Base-by-base conservation (phyloP, 2,113 vertebrate genomes). In the Rousettus leschenaultii region DNA sequence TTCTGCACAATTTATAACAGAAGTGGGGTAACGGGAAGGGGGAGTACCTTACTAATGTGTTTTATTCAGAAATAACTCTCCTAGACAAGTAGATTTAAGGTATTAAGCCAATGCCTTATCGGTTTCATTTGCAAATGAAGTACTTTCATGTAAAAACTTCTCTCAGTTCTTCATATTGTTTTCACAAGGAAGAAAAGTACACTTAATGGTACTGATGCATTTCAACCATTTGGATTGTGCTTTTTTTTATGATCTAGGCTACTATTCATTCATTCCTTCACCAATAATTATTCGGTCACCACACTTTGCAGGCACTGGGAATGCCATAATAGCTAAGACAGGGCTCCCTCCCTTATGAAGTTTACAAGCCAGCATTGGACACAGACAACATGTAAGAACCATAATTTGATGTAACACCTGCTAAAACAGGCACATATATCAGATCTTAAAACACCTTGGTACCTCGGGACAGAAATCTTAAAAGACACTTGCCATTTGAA, bases 11-110 rank as follows among this genome's bases (percentile, higher is more conserved):
- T 70, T 89, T 68, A 35, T 74, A 84, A 53, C 16, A 77, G 51
- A 89, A 48, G 11, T 65, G 35, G 15, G 15, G 33, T 13, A 57
- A 21, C 45, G 51, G 51, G 4, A 1, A 15, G 12, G 53, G 10
- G 13, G 33, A 30, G 53, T 45, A 70, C 71, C 18, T 92, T 74
- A 71, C 30, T 83, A 79, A 51, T 63, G 8, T 83, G 40, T 79
- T 82, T 97, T 89, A 91, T 38, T 89, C 12, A 75, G 40, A 90
- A 94, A 89, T 84, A 92, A 51, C 33, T 89, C 38, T 94, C 33
- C 63, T 63, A 43, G 14, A 12, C 66, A 80, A 94, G 18, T 71
- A 89, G 22, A 86, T 65, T 93, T 66, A 45, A 87, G 38, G 16
- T n/a, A 40, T 48, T 63, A 74, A 63, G 48, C 19, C 74, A 94